These are phyloP conservation scores for Thymelicus sylvestris DNA, from an alignment of 2,888 invertebrate genomes.

Conservation along the genomic window DNA sequence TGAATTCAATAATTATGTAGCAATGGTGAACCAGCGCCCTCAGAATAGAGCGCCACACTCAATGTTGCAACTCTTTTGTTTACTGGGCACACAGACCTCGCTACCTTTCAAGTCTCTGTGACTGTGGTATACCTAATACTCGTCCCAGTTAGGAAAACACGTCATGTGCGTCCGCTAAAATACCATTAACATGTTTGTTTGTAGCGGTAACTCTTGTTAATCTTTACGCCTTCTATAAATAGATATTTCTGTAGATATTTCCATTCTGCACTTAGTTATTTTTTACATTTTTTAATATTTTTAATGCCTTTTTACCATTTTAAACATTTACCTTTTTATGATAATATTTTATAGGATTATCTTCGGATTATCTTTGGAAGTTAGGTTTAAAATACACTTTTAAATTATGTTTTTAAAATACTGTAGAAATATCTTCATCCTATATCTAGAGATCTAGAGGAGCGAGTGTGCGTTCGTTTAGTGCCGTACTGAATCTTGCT, in stretches of 20 bases:
- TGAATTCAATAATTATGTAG: constrained; percentile 23
- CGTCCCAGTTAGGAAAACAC: constrained; percentile 5
- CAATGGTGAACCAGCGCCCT: constrained; percentile 20
- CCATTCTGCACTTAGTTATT: neutral
- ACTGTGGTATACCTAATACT: neutral
- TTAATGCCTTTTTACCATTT: too few species aligned
- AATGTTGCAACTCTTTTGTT: constrained; percentile 35
- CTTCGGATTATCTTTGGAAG: too few species aligned
- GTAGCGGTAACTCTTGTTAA: neutral
- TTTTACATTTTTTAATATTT: too few species aligned
- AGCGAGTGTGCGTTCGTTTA: too few species aligned
- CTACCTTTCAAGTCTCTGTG: constrained; percentile 21
- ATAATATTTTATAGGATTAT: too few species aligned
- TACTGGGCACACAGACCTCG: constrained; percentile 14
- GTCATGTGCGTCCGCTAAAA: constrained; percentile 1
- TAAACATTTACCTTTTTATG: too few species aligned
- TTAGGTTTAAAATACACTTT: too few species aligned
- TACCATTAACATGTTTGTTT: neutral
- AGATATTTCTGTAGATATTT: neutral
- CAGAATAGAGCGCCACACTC: constrained; percentile 1
- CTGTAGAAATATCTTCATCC: too few species aligned
- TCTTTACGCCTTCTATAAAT: neutral
- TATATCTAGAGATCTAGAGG: too few species aligned
- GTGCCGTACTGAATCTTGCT: too few species aligned
- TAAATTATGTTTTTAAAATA: too few species aligned